phyloP scores from a whole-genome alignment of 2,888 invertebrate genomes.

The Piscicola geometra region DNA sequence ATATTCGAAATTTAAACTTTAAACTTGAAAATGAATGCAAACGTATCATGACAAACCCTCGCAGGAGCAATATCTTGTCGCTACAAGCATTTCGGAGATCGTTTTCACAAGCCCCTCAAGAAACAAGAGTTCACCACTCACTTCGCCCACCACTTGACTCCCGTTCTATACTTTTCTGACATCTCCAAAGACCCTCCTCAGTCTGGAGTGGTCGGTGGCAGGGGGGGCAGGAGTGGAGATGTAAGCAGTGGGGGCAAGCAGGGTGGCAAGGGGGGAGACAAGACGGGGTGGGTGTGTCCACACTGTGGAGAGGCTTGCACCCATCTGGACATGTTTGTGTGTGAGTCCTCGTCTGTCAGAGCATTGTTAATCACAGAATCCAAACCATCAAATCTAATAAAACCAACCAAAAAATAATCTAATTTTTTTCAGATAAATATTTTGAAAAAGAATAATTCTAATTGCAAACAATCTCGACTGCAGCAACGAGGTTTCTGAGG shows the following conservation, averaged over 20 bases:
- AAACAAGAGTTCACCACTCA: not conserved
- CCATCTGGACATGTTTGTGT: conserved; percentile 92
- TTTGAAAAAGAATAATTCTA: conserved; percentile 19
- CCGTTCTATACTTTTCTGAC: not conserved
- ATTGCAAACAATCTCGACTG: conserved; percentile 46
- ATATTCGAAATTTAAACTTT: no score
- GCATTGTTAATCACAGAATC: not conserved
- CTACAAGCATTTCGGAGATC: not conserved
- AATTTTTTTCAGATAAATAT: not conserved
- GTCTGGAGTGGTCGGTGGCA: not conserved
- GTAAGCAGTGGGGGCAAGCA: conserved; percentile 18
- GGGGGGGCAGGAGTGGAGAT: conserved; percentile 3
- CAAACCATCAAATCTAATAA: not conserved
- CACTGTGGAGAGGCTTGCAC: conserved; percentile 96
- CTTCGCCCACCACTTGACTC: not conserved
- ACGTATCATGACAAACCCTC: no score
- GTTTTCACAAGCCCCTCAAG: not conserved
- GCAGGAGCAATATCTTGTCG: not conserved
- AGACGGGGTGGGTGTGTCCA: conserved; percentile 65
- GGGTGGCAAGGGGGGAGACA: conserved; percentile 53
- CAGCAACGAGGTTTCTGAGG: conserved; percentile 89
- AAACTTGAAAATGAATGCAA: no score
- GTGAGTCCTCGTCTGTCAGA: conserved; percentile 58
- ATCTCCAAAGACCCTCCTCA: not conserved
- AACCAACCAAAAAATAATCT: no score